phyloP scores from a whole-genome alignment of 1,140 invertebrate species.

The Microplitis demolitor region DNA sequence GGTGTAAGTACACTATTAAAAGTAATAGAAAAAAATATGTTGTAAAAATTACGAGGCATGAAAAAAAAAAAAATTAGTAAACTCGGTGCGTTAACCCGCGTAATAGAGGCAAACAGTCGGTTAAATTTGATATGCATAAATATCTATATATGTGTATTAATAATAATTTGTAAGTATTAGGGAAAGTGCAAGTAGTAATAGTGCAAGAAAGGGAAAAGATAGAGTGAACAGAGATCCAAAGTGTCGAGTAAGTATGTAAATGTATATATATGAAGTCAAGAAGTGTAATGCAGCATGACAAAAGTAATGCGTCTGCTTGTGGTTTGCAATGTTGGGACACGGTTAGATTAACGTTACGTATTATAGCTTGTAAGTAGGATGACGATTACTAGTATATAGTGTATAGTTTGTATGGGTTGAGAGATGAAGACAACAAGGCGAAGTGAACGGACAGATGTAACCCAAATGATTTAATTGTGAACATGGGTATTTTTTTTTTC shows the following conservation, averaged over 20 bases:
- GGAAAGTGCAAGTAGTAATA: slow-evolving; percentile 3
- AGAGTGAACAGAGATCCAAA: not conserved
- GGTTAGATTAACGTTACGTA: no score
- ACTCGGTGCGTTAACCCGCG: slow-evolving; percentile 26
- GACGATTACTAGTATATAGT: no score
- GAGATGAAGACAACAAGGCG: no score
- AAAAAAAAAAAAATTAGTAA: slow-evolving; percentile 25
- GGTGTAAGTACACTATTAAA: no score
- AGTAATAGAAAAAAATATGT: not conserved
- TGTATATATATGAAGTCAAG: not conserved
- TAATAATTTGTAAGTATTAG: not conserved
- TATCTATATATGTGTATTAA: not conserved
- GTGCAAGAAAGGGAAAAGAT: not conserved
- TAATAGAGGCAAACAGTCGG: slow-evolving; percentile 15
- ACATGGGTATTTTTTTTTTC: no score
- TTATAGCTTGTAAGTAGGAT: no score
- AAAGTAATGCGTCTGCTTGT: slow-evolving; percentile 24
- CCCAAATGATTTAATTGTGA: no score
- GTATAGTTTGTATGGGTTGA: no score
- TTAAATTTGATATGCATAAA: not conserved
- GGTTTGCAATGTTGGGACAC: not conserved
- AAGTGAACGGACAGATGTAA: no score
- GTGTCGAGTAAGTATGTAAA: not conserved
- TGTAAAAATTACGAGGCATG: slow-evolving; percentile 24
- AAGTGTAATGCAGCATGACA: slow-evolving; percentile 25